A percentile compares a stretch with the other conserved stretches of the same genome.
phyloP scores from a whole-genome alignment of 2,888 invertebrate species.

The Hanleya hanleyi region DNA sequence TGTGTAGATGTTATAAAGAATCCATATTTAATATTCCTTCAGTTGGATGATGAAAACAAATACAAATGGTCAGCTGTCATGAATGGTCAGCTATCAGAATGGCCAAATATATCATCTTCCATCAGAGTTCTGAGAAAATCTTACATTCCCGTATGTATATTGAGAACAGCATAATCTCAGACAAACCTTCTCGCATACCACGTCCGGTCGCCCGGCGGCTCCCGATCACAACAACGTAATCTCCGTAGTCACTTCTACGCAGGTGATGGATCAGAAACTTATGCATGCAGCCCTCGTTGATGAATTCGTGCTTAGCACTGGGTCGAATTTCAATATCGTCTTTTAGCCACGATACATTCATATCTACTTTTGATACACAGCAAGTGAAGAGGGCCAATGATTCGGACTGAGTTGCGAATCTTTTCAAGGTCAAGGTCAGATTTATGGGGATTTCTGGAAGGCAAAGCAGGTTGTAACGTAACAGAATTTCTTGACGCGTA shows the following conservation, averaged over 20 bases:
- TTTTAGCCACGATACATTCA: constrained; percentile 9
- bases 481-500: no score
- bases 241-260: constrained; percentile 53
- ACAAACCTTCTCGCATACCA: not conserved
- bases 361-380: constrained; percentile 84
- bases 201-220: not conserved
- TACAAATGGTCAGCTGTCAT: no score
- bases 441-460: constrained; percentile 63
- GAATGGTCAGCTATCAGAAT: no score
- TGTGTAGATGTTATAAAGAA: no score
- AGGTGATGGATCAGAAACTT: constrained; percentile 56
- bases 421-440: constrained; percentile 54
- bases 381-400: constrained; percentile 80
- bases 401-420: constrained; percentile 44
- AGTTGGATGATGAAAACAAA: no score
- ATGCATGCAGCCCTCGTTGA: constrained; percentile 49
- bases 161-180: no score
- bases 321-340: not conserved
- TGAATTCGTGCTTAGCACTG: not conserved
- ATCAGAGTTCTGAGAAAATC: no score
- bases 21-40: no score
- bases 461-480: no score
- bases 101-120: no score
- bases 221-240: constrained; percentile 79
- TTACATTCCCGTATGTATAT: no score